phyloP scores from a whole-genome alignment of 2,888 invertebrate genomes.

The Harpalus rubripes region DNA sequence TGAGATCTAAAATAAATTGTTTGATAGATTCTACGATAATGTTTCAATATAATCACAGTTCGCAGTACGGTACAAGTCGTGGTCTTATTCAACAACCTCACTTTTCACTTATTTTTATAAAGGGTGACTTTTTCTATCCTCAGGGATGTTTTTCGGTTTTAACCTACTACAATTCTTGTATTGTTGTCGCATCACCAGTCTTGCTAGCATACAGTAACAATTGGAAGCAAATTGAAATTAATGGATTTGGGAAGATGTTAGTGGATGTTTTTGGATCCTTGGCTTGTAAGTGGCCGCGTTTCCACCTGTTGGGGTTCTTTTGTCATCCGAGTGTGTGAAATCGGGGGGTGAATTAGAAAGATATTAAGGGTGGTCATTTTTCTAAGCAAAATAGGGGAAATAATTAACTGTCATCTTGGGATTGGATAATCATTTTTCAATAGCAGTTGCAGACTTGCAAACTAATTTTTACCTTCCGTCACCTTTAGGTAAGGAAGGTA shows the following conservation, averaged over 20 bases:
- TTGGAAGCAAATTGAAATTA: constrained; percentile 1
- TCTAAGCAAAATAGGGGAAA: background rate
- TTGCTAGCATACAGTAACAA: background rate
- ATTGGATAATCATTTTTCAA: background rate
- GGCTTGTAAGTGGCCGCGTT: background rate
- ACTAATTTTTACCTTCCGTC: too few relatives aligned
- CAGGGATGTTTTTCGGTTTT: background rate
- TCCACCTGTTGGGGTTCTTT: background rate
- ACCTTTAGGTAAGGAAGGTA: too few relatives aligned
- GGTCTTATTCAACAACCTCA: background rate
- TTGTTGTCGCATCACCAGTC: background rate
- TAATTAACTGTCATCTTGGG: background rate
- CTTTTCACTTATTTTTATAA: background rate
- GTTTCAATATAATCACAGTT: too few relatives aligned
- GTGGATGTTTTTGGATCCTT: constrained; percentile 5
- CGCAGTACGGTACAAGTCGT: background rate
- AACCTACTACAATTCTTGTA: background rate
- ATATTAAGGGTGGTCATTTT: background rate
- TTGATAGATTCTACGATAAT: too few relatives aligned
- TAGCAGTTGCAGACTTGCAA: background rate
- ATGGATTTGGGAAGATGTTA: background rate
- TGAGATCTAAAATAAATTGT: too few relatives aligned
- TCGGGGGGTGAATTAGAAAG: background rate
- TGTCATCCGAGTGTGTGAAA: background rate
- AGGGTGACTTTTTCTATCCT: background rate